Percentiles rank a stretch among this genome's conserved stretches.
Conservation (phyloP, 2,113 vertebrate species). For the Rattus rattus region DNA sequence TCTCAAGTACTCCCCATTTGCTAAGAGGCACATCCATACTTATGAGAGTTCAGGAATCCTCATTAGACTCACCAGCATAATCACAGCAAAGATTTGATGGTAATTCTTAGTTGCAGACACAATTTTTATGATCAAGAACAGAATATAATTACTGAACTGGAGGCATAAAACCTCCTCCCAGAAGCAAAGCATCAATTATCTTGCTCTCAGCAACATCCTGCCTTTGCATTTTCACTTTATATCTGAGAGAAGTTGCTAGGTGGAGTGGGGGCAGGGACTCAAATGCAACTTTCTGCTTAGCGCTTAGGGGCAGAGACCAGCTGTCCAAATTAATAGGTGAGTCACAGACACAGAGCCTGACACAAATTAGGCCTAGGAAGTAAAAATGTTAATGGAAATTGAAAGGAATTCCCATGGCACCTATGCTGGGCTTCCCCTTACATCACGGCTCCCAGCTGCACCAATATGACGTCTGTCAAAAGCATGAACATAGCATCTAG, state of each 20-base stretch:
- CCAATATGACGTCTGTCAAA: constrained; percentile 32
- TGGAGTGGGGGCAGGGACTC: neutral
- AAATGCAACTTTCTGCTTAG: constrained; percentile 34
- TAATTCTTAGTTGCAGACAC: neutral
- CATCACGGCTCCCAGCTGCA: neutral
- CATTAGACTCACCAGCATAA: neutral
- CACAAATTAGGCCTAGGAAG: constrained; percentile 48
- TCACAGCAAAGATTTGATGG: neutral
- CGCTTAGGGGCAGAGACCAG: constrained; percentile 31
- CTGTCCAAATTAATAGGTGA: constrained; percentile 65
- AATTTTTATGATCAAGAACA: neutral
- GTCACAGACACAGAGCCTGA: constrained; percentile 37
- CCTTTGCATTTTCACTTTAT: constrained; percentile 4
- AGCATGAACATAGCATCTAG: neutral
- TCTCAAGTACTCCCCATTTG: neutral
- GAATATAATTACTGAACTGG: neutral
- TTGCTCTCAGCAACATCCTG: neutral
- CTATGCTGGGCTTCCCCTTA: neutral
- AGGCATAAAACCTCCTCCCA: neutral
- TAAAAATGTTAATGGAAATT: constrained; percentile 57
- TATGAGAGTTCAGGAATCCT: neutral
- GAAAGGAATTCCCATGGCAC: constrained; percentile 47
- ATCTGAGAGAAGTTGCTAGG: neutral
- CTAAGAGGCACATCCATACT: neutral
- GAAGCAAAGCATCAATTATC: neutral